phyloP scores from a whole-genome alignment of 2,113 vertebrate genomes.

The Psittacula cyanocephala region DNA sequence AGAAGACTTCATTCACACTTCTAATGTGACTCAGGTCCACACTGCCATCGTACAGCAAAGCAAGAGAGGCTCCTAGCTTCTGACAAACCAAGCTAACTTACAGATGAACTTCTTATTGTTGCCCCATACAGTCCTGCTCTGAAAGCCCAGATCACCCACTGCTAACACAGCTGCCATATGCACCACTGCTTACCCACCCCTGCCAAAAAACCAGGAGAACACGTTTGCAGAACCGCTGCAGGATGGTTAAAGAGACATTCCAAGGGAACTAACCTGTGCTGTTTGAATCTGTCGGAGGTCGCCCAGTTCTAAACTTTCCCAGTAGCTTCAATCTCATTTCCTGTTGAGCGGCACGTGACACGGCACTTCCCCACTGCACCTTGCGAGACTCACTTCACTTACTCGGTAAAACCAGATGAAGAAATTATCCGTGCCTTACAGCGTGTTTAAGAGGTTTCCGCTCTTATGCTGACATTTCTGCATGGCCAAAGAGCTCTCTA shows the following conservation, averaged over 20 bases:
- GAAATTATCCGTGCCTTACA: neutral
- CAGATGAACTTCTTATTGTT: neutral
- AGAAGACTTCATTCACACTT: neutral
- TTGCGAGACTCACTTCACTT: conserved; percentile 17
- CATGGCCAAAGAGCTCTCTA: neutral
- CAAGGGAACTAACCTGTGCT: conserved; percentile 70
- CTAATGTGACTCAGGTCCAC: neutral
- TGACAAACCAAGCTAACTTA: neutral
- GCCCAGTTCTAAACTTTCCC: conserved; percentile 60
- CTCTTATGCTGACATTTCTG: conserved; percentile 18
- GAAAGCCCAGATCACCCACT: neutral
- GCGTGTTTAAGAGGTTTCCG: neutral
- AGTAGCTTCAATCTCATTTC: conserved; percentile 68
- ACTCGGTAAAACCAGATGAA: conserved; percentile 35
- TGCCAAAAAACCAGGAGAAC: neutral
- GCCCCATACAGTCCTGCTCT: neutral
- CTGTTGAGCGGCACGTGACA: conserved; percentile 70
- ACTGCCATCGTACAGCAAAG: neutral
- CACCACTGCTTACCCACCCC: neutral
- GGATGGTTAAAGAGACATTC: neutral
- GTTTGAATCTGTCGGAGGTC: conserved; percentile 32
- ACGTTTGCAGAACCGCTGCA: fast-evolving
- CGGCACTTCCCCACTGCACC: conserved; percentile 74
- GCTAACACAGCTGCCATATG: neutral
- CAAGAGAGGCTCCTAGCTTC: conserved; percentile 9